Conservation (phyloP, 2,113 vertebrate species). For the Tichodroma muraria region DNA sequence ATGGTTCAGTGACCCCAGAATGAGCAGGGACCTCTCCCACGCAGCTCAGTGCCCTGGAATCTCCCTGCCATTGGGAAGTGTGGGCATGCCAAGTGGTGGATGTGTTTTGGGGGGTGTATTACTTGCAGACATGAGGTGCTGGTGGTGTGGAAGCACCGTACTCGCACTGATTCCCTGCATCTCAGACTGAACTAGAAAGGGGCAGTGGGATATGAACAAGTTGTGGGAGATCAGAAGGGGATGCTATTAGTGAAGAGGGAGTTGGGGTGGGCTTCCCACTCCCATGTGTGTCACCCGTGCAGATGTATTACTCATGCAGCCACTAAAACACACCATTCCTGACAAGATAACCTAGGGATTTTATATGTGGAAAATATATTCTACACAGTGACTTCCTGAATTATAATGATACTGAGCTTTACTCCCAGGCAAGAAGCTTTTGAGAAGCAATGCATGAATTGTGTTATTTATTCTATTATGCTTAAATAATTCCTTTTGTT, state of each 20-base stretch:
- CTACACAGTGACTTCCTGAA: not conserved
- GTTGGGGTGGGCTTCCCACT: not conserved
- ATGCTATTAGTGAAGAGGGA: not conserved
- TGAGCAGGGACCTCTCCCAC: not conserved
- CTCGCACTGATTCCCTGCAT: not conserved
- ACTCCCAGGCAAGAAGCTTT: not conserved
- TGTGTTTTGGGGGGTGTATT: not conserved
- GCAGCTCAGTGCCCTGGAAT: accelerated
- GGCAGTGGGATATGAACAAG: not conserved
- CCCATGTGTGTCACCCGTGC: not conserved
- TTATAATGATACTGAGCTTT: not conserved
- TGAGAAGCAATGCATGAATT: not conserved
- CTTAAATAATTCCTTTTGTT: not conserved
- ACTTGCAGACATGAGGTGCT: not conserved
- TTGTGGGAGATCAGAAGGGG: not conserved
- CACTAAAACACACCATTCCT: not conserved
- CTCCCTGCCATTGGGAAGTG: not conserved
- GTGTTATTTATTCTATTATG: not conserved
- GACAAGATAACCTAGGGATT: not conserved
- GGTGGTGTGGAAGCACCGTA: not conserved
- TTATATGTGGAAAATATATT: not conserved
- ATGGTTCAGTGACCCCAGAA: not conserved
- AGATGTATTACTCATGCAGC: not conserved
- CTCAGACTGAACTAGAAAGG: not conserved
- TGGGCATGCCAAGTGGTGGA: not conserved